A percentile compares a stretch with the other conserved stretches of the same genome.
Evolutionary conservation across 1,140 invertebrate genomes (phyloP).

Genomic region (Chelonus insularis): DNA sequence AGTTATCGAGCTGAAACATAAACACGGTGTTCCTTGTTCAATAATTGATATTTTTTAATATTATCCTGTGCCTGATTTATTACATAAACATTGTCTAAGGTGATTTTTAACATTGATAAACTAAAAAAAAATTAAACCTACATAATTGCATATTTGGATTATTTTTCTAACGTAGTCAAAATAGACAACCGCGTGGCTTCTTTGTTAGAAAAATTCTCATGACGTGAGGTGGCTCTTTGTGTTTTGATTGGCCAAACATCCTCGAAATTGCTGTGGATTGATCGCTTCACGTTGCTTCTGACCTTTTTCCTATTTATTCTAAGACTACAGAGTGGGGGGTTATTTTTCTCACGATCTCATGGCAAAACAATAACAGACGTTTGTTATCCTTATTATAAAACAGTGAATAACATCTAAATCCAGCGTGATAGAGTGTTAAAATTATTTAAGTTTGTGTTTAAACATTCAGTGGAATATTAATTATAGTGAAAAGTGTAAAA

Average conservation of each 20-base stretch:
- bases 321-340: slow-evolving; percentile 32
- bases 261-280: no score
- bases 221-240: slow-evolving; percentile 29
- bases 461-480: no score
- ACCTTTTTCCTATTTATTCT: slow-evolving; percentile 41
- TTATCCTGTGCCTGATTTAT: no score
- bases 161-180: background rate
- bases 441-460: no score
- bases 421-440: background rate
- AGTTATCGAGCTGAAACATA: no score
- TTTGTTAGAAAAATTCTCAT: slow-evolving; percentile 25
- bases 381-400: background rate
- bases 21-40: no score
- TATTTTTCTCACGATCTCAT: slow-evolving; percentile 40
- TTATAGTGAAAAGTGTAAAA: no score
- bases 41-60: no score
- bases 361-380: slow-evolving; percentile 42
- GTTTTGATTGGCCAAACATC: slow-evolving; percentile 37
- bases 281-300: slow-evolving; percentile 38
- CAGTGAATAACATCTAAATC: background rate
- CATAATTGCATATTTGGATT: background rate
- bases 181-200: slow-evolving; percentile 1
- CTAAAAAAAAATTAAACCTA: no score
- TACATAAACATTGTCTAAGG: no score
- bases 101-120: no score